These are phyloP conservation scores for Gnathonemus echidnorhynchus DNA, from an alignment of 2,113 vertebrate genomes.

Conservation along the genomic window DNA sequence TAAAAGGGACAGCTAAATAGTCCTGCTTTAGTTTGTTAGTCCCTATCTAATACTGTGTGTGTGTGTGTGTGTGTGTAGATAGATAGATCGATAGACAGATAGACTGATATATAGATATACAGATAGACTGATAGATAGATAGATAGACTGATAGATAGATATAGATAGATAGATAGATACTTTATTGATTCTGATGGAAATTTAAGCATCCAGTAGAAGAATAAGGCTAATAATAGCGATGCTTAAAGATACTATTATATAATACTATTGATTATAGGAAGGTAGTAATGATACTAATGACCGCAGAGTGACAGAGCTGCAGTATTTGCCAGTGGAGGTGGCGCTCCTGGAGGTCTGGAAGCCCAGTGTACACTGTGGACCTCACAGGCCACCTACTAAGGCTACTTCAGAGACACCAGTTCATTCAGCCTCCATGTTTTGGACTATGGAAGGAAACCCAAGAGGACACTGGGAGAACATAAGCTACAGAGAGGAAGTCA, in stretches of 20 bases:
- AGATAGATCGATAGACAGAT: no score
- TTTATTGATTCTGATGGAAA: no score
- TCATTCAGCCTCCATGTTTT: neutral
- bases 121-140: no score
- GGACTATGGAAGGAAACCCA: neutral
- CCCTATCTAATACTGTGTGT: neutral
- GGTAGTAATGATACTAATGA: neutral
- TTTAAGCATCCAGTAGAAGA: neutral
- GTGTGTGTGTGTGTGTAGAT: neutral
- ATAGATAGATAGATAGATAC: no score
- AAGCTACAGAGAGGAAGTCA: neutral
- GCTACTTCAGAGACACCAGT: neutral
- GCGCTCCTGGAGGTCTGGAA: neutral
- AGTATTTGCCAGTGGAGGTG: no score
- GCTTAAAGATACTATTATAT: neutral
- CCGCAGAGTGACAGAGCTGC: neutral
- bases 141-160: no score
- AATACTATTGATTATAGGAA: neutral
- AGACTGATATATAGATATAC: no score
- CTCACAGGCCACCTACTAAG: neutral
- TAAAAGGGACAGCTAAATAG: constrained; percentile 42
- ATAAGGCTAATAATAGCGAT: neutral
- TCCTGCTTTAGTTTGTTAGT: constrained; percentile 7
- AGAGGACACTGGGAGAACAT: neutral
- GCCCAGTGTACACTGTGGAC: neutral